A percentile compares a stretch with the other conserved stretches of the same genome.
Conservation (phyloP, 2,888 invertebrate genomes). For the Cremastobaeus sp. region DNA sequence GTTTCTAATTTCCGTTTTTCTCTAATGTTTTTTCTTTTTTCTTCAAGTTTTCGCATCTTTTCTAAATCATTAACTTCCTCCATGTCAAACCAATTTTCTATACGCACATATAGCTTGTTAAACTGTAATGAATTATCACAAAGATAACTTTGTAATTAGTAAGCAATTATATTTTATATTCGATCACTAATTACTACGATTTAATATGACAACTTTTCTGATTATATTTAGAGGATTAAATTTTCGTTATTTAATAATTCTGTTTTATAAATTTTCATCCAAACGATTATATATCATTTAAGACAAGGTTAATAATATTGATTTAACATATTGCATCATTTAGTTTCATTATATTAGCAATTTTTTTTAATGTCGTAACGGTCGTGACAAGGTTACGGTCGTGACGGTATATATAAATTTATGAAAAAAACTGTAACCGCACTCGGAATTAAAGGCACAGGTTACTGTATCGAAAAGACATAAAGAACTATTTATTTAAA, state of each 20-base stretch:
- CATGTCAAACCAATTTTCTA: neutral
- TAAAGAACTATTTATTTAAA: neutral
- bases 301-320: too few relatives aligned
- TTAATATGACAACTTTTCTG: too few relatives aligned
- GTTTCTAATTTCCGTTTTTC: constrained; percentile 1
- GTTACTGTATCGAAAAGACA: too few relatives aligned
- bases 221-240: too few relatives aligned
- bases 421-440: too few relatives aligned
- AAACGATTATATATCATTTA: too few relatives aligned
- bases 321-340: neutral
- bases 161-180: too few relatives aligned
- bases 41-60: neutral
- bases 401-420: neutral
- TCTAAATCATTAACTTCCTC: neutral
- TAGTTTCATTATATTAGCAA: neutral
- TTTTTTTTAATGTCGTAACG: neutral
- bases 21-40: constrained; percentile 2
- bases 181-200: too few relatives aligned
- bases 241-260: too few relatives aligned
- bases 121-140: neutral
- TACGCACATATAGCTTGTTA: neutral
- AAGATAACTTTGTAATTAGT: too few relatives aligned
- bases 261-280: too few relatives aligned
- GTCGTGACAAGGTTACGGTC: neutral
- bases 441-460: too few relatives aligned